These are phyloP conservation scores for Plagiodera versicolora DNA, from an alignment of 2,888 invertebrate genomes.

Conservation along the genomic window DNA sequence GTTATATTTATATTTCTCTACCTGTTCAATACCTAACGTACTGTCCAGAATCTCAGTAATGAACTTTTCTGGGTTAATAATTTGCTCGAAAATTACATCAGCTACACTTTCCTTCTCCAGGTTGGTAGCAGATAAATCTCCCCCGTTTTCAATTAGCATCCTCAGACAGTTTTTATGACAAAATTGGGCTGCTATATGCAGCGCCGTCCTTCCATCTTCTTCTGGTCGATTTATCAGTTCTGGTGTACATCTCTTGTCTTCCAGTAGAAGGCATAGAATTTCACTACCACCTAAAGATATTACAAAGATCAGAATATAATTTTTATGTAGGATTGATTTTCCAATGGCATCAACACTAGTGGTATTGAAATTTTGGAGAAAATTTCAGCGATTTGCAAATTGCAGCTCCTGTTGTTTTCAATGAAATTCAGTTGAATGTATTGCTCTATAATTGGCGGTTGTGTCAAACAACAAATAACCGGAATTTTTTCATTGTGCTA, in stretches of 20 bases:
- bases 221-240: constrained; percentile 41
- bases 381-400: too few relatives aligned
- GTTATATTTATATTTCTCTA: constrained; percentile 39
- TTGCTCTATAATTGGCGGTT: too few relatives aligned
- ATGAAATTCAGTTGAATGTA: too few relatives aligned
- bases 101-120: constrained; percentile 48
- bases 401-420: too few relatives aligned
- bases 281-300: constrained; percentile 39
- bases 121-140: constrained; percentile 45
- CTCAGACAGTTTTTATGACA: constrained; percentile 57
- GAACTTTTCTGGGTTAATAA: constrained; percentile 49
- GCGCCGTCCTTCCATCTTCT: constrained; percentile 55
- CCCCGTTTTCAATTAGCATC: constrained; percentile 54
- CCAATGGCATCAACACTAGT: too few relatives aligned
- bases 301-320: neutral
- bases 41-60: constrained; percentile 49
- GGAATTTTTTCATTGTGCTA: too few relatives aligned
- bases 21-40: constrained; percentile 42
- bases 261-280: constrained; percentile 39
- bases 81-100: constrained; percentile 50
- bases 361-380: too few relatives aligned
- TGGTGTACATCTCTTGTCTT: constrained; percentile 37
- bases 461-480: too few relatives aligned
- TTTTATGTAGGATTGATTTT: neutral
- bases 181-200: constrained; percentile 59